Evolutionary conservation across 2,888 invertebrate genomes (phyloP).

Genomic region (Macrophya annulata): DNA sequence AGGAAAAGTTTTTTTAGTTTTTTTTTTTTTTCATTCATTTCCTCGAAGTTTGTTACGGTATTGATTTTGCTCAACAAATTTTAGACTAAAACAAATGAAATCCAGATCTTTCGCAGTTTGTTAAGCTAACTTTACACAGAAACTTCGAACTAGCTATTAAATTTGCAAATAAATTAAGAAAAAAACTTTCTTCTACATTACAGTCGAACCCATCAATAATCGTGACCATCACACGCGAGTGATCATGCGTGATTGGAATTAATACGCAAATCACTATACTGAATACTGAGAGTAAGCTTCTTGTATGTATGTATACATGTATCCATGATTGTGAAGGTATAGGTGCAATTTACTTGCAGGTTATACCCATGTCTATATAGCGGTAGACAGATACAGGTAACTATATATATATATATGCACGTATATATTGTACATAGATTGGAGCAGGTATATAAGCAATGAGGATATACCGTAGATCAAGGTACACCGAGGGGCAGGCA

Average conservation of each 20-base stretch:
- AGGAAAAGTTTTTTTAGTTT: not conserved
- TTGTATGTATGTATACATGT: not conserved
- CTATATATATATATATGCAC: not conserved
- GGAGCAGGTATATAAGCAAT: not conserved
- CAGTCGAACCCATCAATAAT: not conserved
- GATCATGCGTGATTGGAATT: not conserved
- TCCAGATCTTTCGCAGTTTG: too few species aligned
- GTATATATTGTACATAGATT: not conserved
- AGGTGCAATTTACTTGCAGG: not conserved
- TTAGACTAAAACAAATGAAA: too few species aligned
- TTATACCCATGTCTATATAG: not conserved
- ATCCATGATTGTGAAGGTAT: not conserved
- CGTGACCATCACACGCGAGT: not conserved
- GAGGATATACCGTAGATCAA: slow-evolving; percentile 25
- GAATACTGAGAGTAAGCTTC: not conserved
- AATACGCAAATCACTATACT: slow-evolving; percentile 16
- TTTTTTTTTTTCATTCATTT: too few species aligned
- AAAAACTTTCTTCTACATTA: not conserved
- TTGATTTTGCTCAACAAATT: not conserved
- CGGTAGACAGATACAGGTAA: not conserved
- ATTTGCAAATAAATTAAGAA: not conserved
- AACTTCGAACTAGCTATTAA: too few species aligned
- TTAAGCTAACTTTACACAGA: too few species aligned
- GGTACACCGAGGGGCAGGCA: slow-evolving; percentile 30
- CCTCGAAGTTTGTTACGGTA: not conserved